These are phyloP conservation scores for Cataglyphis cursor DNA, from an alignment of 2,888 invertebrate species.

Conservation along the genomic window DNA sequence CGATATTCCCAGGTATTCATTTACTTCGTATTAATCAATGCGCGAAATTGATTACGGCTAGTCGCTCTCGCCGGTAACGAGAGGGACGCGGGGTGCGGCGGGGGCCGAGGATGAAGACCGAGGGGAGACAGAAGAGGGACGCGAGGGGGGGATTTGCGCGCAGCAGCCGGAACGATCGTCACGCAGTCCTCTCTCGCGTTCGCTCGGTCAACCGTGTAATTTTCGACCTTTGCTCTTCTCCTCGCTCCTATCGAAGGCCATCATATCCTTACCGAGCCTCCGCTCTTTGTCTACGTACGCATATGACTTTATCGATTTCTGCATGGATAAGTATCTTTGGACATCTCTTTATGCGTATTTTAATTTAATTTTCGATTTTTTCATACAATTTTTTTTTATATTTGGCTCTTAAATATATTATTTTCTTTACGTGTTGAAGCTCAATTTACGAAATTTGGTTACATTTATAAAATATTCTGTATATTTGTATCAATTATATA, in stretches of 20 bases:
- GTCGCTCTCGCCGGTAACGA: conserved; percentile 71
- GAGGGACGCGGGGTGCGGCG: conserved; percentile 64
- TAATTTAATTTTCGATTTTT: neutral
- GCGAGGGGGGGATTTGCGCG: neutral
- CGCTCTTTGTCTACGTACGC: neutral
- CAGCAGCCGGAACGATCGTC: conserved; percentile 48
- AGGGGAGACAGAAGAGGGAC: conserved; percentile 4
- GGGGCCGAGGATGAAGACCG: neutral
- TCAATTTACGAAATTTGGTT: conserved; percentile 4
- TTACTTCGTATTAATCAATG: conserved; percentile 86
- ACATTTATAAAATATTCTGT: neutral
- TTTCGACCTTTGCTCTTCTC: conserved; percentile 35
- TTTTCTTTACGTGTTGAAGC: neutral
- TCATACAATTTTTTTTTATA: neutral
- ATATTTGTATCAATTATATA: neutral
- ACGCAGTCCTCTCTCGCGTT: conserved; percentile 57
- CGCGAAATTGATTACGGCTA: conserved; percentile 83
- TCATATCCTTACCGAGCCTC: neutral
- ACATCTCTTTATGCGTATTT: neutral
- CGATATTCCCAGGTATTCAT: conserved; percentile 84
- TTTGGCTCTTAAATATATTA: neutral
- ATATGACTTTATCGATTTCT: neutral
- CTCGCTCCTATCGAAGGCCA: neutral
- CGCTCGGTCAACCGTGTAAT: conserved; percentile 58
- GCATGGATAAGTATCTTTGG: neutral